Percentiles rank a stretch among this genome's conserved stretches.
Conservation (phyloP, 1,140 invertebrate genomes). For the Drosophila lini region DNA sequence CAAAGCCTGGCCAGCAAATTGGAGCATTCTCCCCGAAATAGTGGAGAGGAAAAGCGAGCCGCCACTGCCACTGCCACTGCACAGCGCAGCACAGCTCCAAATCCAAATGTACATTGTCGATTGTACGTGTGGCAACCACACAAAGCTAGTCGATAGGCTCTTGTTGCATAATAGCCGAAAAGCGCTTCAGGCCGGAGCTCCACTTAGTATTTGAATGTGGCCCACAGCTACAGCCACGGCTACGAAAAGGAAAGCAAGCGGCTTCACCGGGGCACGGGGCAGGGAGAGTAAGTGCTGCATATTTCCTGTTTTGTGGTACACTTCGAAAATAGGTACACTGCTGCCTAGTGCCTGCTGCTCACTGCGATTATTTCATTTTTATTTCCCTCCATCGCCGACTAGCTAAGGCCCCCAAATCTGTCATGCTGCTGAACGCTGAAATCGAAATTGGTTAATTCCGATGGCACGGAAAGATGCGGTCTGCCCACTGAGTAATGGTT, state of each 20-base stretch:
- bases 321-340: conserved; percentile 31
- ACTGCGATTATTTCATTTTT: conserved; percentile 35
- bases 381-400: conserved; percentile 17
- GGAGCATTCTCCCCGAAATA: conserved; percentile 45
- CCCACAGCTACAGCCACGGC: conserved; percentile 15
- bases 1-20: conserved; percentile 23
- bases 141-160: conserved; percentile 45
- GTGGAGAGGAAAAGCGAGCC: conserved; percentile 18
- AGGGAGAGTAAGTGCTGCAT: conserved; percentile 43
- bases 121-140: conserved; percentile 26
- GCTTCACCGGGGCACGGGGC: conserved; percentile 6
- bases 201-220: conserved; percentile 57
- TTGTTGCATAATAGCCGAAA: conserved; percentile 51
- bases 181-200: conserved; percentile 39
- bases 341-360: conserved; percentile 6
- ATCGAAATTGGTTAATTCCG: conserved; percentile 31
- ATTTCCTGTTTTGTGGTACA: conserved; percentile 54
- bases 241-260: conserved; percentile 37
- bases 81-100: conserved; percentile 1
- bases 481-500: conserved; percentile 1
- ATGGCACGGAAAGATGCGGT: conserved; percentile 8
- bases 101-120: conserved; percentile 35
- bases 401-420: conserved; percentile 25
- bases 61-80: conserved; percentile 12
- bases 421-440: conserved; percentile 14